phyloP scores from a whole-genome alignment of 2,113 vertebrate genomes.

The Hippocampus abdominalis region DNA sequence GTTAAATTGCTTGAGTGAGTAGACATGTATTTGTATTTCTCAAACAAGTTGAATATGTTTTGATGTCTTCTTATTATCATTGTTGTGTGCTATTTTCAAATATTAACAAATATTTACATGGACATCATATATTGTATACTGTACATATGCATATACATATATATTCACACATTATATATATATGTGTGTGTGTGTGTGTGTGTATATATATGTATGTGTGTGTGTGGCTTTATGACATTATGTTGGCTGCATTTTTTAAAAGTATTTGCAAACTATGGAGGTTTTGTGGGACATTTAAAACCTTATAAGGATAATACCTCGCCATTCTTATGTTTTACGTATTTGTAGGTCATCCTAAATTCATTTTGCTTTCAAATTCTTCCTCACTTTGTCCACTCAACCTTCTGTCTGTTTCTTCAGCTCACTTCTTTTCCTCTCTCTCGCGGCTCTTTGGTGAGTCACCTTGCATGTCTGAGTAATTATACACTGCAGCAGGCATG shows the following conservation, averaged over 20 bases:
- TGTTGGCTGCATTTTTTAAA: background rate
- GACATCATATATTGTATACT: too few species aligned
- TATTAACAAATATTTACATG: too few species aligned
- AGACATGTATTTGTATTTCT: too few species aligned
- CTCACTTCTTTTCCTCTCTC: constrained; percentile 25
- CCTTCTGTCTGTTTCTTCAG: constrained; percentile 31
- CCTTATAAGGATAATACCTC: constrained; percentile 7
- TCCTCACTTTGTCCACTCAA: constrained; percentile 2
- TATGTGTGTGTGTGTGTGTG: too few species aligned
- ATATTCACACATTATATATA: too few species aligned
- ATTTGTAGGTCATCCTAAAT: constrained; percentile 19
- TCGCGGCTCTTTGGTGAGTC: constrained; percentile 53
- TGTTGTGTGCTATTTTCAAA: too few species aligned
- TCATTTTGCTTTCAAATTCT: constrained; percentile 10
- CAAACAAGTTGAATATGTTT: too few species aligned
- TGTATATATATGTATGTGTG: too few species aligned
- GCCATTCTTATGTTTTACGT: constrained; percentile 10
- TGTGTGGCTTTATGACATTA: background rate
- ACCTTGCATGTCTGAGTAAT: constrained; percentile 57
- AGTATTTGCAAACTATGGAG: background rate
- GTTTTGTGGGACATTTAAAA: background rate
- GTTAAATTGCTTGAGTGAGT: too few species aligned
- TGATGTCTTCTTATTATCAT: too few species aligned
- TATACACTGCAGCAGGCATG: constrained; percentile 39
- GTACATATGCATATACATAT: too few species aligned